Evolutionary conservation across 2,113 vertebrate genomes (phyloP).

Genomic region (Onychorhynchus coronatus): DNA sequence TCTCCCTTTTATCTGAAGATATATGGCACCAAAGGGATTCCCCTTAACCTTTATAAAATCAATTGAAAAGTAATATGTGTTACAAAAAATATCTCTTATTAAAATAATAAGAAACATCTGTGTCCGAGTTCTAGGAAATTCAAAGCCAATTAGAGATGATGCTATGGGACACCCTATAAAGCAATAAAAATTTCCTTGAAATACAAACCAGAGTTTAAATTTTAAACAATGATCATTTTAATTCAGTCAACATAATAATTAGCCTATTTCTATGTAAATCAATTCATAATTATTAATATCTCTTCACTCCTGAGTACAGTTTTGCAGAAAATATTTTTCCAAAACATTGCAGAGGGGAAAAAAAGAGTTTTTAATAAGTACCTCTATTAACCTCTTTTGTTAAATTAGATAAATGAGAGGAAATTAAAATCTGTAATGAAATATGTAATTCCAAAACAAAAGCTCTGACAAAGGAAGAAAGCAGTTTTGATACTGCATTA

Average conservation of each 20-base stretch:
- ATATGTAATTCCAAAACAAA: not conserved
- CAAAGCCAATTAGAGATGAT: not conserved
- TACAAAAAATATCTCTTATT: not conserved
- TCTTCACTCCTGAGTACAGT: not conserved
- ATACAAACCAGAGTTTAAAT: not conserved
- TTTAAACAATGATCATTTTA: constrained; percentile 7
- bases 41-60: not conserved
- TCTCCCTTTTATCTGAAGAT: not conserved
- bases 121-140: not conserved
- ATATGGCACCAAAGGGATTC: not conserved
- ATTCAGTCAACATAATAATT: constrained; percentile 11
- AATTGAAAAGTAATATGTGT: not conserved
- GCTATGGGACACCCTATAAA: not conserved
- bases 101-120: not conserved
- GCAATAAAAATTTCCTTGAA: not conserved
- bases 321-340: not conserved
- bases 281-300: constrained; percentile 36
- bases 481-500: not conserved
- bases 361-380: not conserved
- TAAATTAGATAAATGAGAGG: constrained; percentile 8
- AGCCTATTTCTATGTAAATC: constrained; percentile 45
- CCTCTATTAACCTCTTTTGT: constrained; percentile 2
- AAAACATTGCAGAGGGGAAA: not conserved
- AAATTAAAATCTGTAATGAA: constrained; percentile 22
- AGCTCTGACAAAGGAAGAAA: not conserved